Base-by-base conservation (phyloP, 2,888 invertebrate species). In the Hypercompe scribonia region DNA sequence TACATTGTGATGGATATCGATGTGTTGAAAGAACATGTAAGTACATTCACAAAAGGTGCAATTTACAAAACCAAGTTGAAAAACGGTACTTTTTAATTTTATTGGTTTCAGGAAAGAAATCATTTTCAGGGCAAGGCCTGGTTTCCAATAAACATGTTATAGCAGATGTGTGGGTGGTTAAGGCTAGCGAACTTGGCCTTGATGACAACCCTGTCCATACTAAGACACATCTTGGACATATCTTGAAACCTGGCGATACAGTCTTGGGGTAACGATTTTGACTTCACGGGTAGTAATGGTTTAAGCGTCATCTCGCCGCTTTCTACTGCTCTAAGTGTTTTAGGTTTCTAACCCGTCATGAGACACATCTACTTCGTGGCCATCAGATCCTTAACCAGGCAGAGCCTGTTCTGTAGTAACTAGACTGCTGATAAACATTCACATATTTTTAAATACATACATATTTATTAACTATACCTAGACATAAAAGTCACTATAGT, bases 1-100 rank as follows among this genome's bases (percentile, higher is more conserved):
- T 99, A 98, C 90, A 97, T 98, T 85, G 98, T 99, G 0, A 99
- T 99, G 98, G 98, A 99, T 89, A 97, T 99, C 75, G 99, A 99
- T 84, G 96, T 97, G 63, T 96, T 98, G 28, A 96, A 96, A 80
- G 97, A 97, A 85, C 92, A 96, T 90, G 96, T 96, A 89, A 90
- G 95, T 92, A 74, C 10, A 54, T 31, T 18, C 28, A 3, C 8
- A 58, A 36, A n/a, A 65, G 4, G 10, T 64, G 11, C 63, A 21
- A 54, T 54, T 54, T 4, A 11, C 13, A n/a, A 13, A 54, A 54
- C 28, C 58, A 15, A 5, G 13, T 31, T 61, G 5, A 28, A 31
- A 54, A 15, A 21, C 15, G 11, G 28, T 15, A n/a, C 4, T 15
- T 11, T 61, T 15, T 15, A 61, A 0, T 31, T 13, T 61, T 61